Evolutionary conservation across 1,140 invertebrate species (phyloP).

Genomic region (Elysia chlorotica): DNA sequence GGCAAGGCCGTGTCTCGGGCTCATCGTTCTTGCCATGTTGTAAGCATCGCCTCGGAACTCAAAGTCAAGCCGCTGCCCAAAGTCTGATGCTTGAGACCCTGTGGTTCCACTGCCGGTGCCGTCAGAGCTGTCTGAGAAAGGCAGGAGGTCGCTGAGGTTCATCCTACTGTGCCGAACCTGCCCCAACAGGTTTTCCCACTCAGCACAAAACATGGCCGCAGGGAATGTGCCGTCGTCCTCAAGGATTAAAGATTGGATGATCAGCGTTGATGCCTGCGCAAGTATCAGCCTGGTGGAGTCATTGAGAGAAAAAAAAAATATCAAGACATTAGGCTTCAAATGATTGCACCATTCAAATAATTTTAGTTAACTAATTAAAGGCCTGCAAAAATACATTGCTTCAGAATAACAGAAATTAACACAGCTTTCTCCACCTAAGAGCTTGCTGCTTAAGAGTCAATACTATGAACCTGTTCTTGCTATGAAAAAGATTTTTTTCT

Average conservation of each 20-base stretch:
- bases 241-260: conserved; percentile 26
- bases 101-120: too few relatives aligned
- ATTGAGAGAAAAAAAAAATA: too few relatives aligned
- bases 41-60: conserved; percentile 24
- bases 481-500: too few relatives aligned
- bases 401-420: too few relatives aligned
- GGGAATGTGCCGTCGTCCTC: conserved; percentile 7
- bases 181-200: background rate
- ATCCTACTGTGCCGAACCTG: background rate
- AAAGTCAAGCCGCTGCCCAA: conserved; percentile 13
- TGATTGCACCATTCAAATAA: too few relatives aligned
- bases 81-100: conserved; percentile 10
- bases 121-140: conserved; percentile 7
- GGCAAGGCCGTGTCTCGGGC: background rate
- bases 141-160: background rate
- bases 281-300: conserved; percentile 27
- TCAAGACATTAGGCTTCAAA: too few relatives aligned
- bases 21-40: background rate
- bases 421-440: too few relatives aligned
- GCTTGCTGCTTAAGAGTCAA: too few relatives aligned
- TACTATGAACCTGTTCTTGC: too few relatives aligned
- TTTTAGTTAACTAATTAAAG: too few relatives aligned
- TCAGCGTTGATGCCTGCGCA: conserved; percentile 18
- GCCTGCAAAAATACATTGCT: too few relatives aligned
- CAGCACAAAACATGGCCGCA: background rate